Base-by-base conservation (phyloP, 2,113 vertebrate species). In the Dasyornis broadbenti region DNA sequence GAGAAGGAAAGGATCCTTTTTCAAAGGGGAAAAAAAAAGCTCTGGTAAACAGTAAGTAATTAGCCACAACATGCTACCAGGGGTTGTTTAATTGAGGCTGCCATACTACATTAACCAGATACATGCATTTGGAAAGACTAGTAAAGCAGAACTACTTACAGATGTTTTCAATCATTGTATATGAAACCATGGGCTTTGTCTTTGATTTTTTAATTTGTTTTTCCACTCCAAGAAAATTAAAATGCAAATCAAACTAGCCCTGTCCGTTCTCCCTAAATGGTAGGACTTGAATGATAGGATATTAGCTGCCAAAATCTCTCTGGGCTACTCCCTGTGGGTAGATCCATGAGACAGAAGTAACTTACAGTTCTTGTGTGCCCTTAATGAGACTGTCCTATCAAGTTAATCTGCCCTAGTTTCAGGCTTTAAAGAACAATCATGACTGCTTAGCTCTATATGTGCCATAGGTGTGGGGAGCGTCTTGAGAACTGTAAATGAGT, bases 31-130 rank as follows among this genome's bases (percentile, higher is more conserved):
- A 94, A 96, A 57, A 85, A 92, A 78, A 27, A 57, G 45, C 61
- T 94, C 93, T 94, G 95, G 88, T 94, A 96, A 96, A 96, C 95
- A 97, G 97, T 80, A 97, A 94, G 93, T 92, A 97, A 97, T 98
- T 98, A 98, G 89, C 95, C 82, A 90, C 89, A 97, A 97, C 96
- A 96, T 95, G 97, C 95, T 97, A 96, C 97, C 92, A 97, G 82
- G 65, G 73, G 90, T 75, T 97, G 92, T 93, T 97, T 98, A 98
- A 98, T 97, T 97, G 96, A 86, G 75, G 81, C 93, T 97, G 97
- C 95, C 97, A 96, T 84, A 96, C 73, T 95, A 95, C 97, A 97
- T 98, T 97, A 98, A 96, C 86, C 92, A 97, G 90, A 85, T 57
- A 91, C 77, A 95, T 95, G 85, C 80, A 92, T 92, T 83, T 81